Percentiles rank a stretch among this genome's conserved stretches.
Conservation (phyloP, 2,113 vertebrate species). For the Desmodus rotundus region DNA sequence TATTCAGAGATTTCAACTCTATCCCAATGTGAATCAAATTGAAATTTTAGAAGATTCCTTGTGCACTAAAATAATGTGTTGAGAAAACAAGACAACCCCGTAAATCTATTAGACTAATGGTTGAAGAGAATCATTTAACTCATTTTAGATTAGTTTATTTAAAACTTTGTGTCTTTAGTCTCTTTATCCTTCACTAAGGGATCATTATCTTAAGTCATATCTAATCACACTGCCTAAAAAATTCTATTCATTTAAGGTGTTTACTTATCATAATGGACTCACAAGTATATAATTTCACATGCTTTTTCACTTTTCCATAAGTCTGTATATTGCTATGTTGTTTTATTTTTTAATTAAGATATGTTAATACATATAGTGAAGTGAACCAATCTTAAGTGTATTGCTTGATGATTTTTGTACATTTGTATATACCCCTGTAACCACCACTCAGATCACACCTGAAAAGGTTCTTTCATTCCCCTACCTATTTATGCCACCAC, state of each 20-base stretch:
- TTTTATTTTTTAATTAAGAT: conserved; percentile 7
- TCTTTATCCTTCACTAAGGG: not conserved
- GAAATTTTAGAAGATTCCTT: not conserved
- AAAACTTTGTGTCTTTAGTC: not conserved
- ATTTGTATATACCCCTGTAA: not conserved
- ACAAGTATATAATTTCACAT: not conserved
- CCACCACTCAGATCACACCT: not conserved
- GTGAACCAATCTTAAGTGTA: not conserved
- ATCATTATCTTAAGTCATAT: not conserved
- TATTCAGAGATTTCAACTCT: not conserved
- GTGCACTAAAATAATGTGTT: not conserved
- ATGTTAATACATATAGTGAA: not conserved
- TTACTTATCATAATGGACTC: not conserved
- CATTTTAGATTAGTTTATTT: not conserved
- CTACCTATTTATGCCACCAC: not conserved
- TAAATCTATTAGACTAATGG: not conserved
- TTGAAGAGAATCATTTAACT: not conserved
- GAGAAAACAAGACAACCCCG: not conserved
- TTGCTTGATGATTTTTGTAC: not conserved
- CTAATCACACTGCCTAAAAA: not conserved
- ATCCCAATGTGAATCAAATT: not conserved
- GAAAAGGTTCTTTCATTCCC: not conserved
- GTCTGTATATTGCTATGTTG: not conserved
- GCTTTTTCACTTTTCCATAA: not conserved
- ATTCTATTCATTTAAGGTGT: not conserved